phyloP scores from a whole-genome alignment of 2,888 invertebrate genomes.

The Diachrysia chrysitis region DNA sequence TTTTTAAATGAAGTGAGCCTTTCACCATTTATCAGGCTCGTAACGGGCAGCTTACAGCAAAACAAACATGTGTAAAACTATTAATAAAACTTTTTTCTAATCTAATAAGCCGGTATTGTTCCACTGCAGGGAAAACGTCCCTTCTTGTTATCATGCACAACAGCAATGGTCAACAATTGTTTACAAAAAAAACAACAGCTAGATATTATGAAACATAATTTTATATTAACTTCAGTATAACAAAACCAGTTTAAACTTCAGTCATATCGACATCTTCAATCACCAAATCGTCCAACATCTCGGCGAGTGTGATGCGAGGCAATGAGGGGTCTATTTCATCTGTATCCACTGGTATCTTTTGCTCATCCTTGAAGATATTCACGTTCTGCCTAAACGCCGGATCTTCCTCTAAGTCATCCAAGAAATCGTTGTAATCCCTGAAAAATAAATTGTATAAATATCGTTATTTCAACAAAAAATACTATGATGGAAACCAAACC shows the following conservation, averaged over 20 bases:
- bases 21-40: not conserved
- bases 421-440: conserved; percentile 98
- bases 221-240: not conserved
- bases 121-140: not conserved
- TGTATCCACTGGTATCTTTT: conserved; percentile 86
- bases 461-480: conserved; percentile 23
- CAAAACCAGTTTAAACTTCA: conserved; percentile 76
- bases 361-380: conserved; percentile 95
- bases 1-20: not conserved
- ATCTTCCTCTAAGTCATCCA: conserved; percentile 99
- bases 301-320: conserved; percentile 95
- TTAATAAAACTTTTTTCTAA: not conserved
- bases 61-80: not conserved
- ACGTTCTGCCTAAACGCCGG: conserved; percentile 96
- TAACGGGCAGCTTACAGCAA: too few relatives aligned
- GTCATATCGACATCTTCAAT: conserved; percentile 95
- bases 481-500: too few relatives aligned
- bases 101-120: not conserved
- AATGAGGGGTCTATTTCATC: conserved; percentile 90
- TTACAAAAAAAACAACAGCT: not conserved
- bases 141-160: not conserved
- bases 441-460: conserved; percentile 50
- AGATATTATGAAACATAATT: not conserved
- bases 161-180: too few relatives aligned
- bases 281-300: conserved; percentile 97